A percentile compares a stretch with the other conserved stretches of the same genome.
phyloP scores from a whole-genome alignment of 2,888 invertebrate genomes.

The Boloria euphrosyne region DNA sequence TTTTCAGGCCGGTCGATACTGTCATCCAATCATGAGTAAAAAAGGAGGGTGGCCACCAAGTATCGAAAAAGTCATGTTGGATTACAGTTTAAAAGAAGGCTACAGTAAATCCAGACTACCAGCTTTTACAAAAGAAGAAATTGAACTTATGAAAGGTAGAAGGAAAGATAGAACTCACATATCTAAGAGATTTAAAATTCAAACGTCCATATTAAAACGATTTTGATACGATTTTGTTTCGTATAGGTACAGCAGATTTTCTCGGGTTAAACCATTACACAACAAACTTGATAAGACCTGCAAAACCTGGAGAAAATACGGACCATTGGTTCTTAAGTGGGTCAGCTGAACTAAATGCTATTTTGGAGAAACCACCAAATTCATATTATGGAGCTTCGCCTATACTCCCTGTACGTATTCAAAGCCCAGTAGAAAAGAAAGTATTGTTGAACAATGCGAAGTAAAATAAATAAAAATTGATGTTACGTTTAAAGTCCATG shows the following conservation, averaged over 20 bases:
- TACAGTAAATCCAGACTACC: constrained; percentile 61
- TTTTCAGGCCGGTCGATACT: constrained; percentile 62
- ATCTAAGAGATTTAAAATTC: background rate
- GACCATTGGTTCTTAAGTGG: constrained; percentile 43
- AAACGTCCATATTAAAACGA: background rate
- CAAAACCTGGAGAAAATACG: constrained; percentile 41
- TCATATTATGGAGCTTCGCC: constrained; percentile 34
- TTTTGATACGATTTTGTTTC: background rate
- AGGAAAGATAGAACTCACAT: background rate
- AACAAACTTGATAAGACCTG: constrained; percentile 41
- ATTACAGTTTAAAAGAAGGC: constrained; percentile 49
- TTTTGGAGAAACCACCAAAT: constrained; percentile 35
- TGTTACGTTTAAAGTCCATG: no score
- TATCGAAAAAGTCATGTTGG: constrained; percentile 48
- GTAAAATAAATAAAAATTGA: no score
- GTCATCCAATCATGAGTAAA: constrained; percentile 61
- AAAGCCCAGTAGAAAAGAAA: no score
- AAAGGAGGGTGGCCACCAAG: constrained; percentile 57
- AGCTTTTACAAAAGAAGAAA: constrained; percentile 57
- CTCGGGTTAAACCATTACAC: constrained; percentile 49
- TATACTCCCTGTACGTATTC: constrained; percentile 42
- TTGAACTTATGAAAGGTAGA: constrained; percentile 56
- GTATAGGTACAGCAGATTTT: constrained; percentile 49
- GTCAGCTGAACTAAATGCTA: constrained; percentile 42
- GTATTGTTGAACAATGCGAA: no score